Percentiles rank a stretch among this genome's conserved stretches.
phyloP scores from a whole-genome alignment of 2,888 invertebrate genomes.

The Pteria penguin region DNA sequence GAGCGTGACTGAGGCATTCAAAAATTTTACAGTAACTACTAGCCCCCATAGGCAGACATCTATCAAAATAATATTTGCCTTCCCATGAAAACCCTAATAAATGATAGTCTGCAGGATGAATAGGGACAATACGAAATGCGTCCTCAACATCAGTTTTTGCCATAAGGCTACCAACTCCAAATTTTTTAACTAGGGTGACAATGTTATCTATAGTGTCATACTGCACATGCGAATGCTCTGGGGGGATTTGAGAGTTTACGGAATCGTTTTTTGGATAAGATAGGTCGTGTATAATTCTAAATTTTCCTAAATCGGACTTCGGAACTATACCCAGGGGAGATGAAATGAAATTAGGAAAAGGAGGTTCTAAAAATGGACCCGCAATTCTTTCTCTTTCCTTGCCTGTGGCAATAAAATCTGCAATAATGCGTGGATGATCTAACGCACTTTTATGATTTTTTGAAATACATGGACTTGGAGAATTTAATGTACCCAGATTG shows the following conservation, averaged over 20 bases:
- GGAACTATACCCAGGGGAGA: background rate
- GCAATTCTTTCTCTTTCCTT: background rate
- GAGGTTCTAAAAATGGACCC: background rate
- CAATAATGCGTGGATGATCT: background rate
- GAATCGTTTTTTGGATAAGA: conserved; percentile 3
- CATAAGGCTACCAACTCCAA: background rate
- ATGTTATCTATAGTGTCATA: conserved; percentile 4
- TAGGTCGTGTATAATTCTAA: conserved; percentile 9
- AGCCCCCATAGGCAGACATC: too few relatives aligned
- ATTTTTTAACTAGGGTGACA: background rate
- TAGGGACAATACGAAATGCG: too few relatives aligned
- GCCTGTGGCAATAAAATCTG: background rate
- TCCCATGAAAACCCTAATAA: too few relatives aligned
- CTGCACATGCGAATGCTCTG: background rate
- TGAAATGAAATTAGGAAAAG: too few relatives aligned
- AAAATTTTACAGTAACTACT: too few relatives aligned
- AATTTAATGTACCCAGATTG: background rate
- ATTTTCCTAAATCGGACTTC: conserved; percentile 10
- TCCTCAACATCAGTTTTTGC: too few relatives aligned
- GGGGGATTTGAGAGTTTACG: background rate
- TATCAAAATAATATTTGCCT: too few relatives aligned
- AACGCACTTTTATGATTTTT: background rate
- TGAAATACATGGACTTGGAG: background rate
- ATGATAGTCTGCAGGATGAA: too few relatives aligned
- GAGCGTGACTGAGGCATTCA: too few relatives aligned